Evolutionary conservation across 1,140 invertebrate genomes (phyloP), one percentile per base, ranked within the genome.

Genomic region (Spodoptera frugiperda): DNA sequence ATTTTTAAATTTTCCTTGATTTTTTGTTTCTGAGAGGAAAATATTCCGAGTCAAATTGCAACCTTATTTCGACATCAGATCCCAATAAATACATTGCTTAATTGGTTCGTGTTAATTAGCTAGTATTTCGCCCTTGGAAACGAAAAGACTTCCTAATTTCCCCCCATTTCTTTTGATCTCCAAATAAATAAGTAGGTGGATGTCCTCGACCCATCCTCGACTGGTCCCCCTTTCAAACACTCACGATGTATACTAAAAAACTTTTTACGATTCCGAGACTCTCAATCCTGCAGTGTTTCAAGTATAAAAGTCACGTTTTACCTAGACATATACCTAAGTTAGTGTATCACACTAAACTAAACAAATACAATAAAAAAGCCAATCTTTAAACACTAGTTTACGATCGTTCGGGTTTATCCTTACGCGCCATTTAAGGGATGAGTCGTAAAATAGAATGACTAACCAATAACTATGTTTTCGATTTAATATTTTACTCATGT

Each of bases 371-470:
- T 72, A 72, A 72, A 72, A n/a, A 70, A 30, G n/a, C 25, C 25
- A 70, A 70, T 70, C 48, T 70, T 33, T 33, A 70, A 70, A 72
- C 53, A 55, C 39, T 72, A 55, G 57, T 57, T 72, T 55, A 72
- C 70, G 70, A 72, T 67, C 63, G 1, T 15, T 14, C 39, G 15
- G 25, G 21, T 48, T 72, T 72, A 72, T 72, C 70, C 70, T 70
- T 17, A 70, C 67, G 70, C 51, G 11, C 70, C 70, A 72, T 72
- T 72, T 72, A 57, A 72, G 39, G 70, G 51, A 57, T 46, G 30
- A 72, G 25, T 72, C 70, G 70, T 57, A 72, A 72, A 72, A 57
- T 57, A 57, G 53, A 17, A 54, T 53, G 70, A 72, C 30, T 72
- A 11, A 44, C 70, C 70, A 72, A 72, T 72, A 72, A 67, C 63